Percentiles rank a stretch among this genome's conserved stretches.
These are phyloP conservation scores for Conus canariensis DNA, from an alignment of 2,888 invertebrate genomes.

Conservation along the genomic window DNA sequence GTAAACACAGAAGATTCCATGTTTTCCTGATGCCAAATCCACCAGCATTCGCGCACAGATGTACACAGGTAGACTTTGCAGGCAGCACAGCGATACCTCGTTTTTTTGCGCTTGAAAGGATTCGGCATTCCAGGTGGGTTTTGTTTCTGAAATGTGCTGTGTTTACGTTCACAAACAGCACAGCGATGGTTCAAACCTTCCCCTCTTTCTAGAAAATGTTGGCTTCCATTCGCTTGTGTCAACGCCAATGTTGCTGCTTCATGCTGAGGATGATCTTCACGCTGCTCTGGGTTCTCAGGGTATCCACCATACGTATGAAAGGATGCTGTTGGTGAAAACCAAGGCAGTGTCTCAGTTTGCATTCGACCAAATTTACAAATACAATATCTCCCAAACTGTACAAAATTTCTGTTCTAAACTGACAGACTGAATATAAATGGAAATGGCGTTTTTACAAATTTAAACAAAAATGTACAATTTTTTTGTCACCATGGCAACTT, in stretches of 20 bases:
- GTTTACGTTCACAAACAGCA: conserved; percentile 30
- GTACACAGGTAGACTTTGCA: conserved; percentile 31
- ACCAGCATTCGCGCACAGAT: conserved; percentile 21
- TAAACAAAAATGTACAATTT: too few species aligned
- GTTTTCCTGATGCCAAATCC: conserved; percentile 35
- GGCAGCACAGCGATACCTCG: conserved; percentile 21
- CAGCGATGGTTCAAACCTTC: conserved; percentile 35
- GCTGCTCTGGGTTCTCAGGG: conserved; percentile 10
- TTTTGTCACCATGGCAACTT: too few species aligned
- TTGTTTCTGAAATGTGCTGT: conserved; percentile 10
- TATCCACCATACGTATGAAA: conserved; percentile 10
- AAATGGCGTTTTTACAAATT: too few species aligned
- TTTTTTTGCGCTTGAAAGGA: conserved; percentile 37
- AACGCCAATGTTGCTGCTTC: not conserved
- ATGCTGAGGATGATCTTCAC: not conserved
- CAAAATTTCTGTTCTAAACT: too few species aligned
- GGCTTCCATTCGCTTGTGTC: not conserved
- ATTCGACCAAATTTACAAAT: not conserved
- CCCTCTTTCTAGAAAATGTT: conserved; percentile 25
- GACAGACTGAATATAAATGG: too few species aligned
- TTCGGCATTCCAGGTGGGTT: conserved; percentile 10
- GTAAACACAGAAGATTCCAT: not conserved
- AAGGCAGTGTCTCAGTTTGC: conserved; percentile 26
- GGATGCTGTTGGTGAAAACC: conserved; percentile 27
- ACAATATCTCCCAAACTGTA: not conserved